Evolutionary conservation across 2,888 invertebrate species (phyloP).

Genomic region (Piscicola geometra): DNA sequence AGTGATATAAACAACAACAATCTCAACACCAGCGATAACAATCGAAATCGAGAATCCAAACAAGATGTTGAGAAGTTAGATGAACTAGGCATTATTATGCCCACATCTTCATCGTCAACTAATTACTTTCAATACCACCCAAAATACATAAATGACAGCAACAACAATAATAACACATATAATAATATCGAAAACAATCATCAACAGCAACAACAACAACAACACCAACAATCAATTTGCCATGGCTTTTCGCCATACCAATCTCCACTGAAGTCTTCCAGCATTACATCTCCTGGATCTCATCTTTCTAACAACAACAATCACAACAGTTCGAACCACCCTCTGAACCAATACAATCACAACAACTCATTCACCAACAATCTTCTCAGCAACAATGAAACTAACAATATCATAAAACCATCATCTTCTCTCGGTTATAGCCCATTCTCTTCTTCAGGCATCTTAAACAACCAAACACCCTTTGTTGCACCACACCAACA

Average conservation of each 20-base stretch:
- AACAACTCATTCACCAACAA: conserved; percentile 20
- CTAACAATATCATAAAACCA: conserved; percentile 16
- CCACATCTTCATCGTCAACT: background rate
- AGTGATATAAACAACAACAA: conserved; percentile 29
- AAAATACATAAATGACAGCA: background rate
- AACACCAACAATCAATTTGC: conserved; percentile 26
- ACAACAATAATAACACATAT: background rate
- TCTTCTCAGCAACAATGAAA: conserved; percentile 6
- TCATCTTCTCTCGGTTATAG: conserved; percentile 22
- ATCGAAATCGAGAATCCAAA: background rate
- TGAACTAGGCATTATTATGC: background rate
- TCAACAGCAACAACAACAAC: conserved; percentile 11
- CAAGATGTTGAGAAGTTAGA: background rate
- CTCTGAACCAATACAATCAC: background rate
- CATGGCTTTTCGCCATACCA: conserved; percentile 27
- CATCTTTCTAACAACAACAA: background rate
- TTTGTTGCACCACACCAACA: conserved; percentile 25
- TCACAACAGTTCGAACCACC: conserved; percentile 9
- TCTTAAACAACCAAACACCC: conserved; percentile 2
- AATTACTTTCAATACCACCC: background rate
- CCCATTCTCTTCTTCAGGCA: conserved; percentile 27
- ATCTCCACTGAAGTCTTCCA: conserved; percentile 8
- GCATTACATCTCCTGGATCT: conserved; percentile 11
- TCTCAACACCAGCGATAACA: conserved; percentile 16
- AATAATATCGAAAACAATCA: background rate